Conservation (phyloP, 2,113 vertebrate genomes). For the Tautogolabrus adspersus region DNA sequence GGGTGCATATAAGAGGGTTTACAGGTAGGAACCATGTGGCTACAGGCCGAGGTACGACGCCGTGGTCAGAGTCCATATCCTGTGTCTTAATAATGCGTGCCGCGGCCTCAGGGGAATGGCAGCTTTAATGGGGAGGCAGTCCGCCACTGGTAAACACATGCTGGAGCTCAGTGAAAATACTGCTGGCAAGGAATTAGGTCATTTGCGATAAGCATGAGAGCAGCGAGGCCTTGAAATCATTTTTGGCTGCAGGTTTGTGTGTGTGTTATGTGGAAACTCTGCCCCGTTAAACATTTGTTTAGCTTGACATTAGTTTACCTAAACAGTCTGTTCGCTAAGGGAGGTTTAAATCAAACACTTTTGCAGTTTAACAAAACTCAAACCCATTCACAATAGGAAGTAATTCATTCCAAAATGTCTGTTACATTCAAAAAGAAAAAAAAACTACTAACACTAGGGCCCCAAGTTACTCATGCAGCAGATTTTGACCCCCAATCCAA, state of each 20-base stretch:
- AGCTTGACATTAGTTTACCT: slow-evolving; percentile 55
- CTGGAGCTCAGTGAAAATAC: slow-evolving; percentile 73
- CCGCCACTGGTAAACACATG: slow-evolving; percentile 82
- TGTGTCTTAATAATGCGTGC: slow-evolving; percentile 78
- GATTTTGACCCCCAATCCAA: slow-evolving; percentile 39
- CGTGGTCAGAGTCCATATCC: slow-evolving; percentile 78
- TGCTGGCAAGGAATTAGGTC: slow-evolving; percentile 71
- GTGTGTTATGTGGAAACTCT: slow-evolving; percentile 41
- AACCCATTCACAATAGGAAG: slow-evolving; percentile 30
- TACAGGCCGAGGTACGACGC: slow-evolving; percentile 70
- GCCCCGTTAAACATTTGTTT: slow-evolving; percentile 63
- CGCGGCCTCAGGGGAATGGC: slow-evolving; percentile 68
- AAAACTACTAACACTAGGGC: slow-evolving; percentile 1
- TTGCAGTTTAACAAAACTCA: slow-evolving; percentile 41
- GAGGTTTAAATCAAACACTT: slow-evolving; percentile 45
- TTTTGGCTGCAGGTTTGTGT: slow-evolving; percentile 48
- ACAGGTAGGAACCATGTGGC: slow-evolving; percentile 82
- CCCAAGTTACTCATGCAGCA: slow-evolving; percentile 37
- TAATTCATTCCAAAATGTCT: slow-evolving; percentile 41
- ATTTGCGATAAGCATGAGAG: slow-evolving; percentile 77
- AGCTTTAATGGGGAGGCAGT: slow-evolving; percentile 79
- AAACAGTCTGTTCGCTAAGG: slow-evolving; percentile 45
- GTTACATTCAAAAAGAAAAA: slow-evolving; percentile 37
- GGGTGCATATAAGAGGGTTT: slow-evolving; percentile 62
- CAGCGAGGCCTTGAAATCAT: slow-evolving; percentile 64